Percentiles rank a stretch among this genome's conserved stretches.
These are phyloP conservation scores for Urocolius indicus DNA, from an alignment of 2,113 vertebrate genomes.

Conservation along the genomic window DNA sequence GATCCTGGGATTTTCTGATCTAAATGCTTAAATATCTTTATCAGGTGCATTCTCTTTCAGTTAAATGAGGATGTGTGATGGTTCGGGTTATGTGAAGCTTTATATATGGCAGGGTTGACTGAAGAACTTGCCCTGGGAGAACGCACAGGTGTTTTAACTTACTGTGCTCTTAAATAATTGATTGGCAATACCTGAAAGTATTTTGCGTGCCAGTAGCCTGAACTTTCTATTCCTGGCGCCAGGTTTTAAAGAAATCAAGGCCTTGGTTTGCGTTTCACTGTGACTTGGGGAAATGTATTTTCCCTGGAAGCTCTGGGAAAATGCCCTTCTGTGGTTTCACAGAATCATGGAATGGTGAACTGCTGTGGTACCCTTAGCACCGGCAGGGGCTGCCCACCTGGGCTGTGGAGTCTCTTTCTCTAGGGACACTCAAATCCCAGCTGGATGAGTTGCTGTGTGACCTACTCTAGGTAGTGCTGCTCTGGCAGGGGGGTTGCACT, in stretches of 20 bases:
- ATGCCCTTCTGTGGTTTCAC: neutral
- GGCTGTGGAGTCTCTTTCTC: too few species aligned
- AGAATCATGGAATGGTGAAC: too few species aligned
- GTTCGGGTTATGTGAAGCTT: neutral
- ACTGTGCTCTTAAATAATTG: neutral
- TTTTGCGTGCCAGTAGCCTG: neutral
- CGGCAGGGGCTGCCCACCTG: too few species aligned
- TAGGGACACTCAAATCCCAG: too few species aligned
- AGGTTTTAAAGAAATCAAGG: neutral
- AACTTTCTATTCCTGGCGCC: neutral
- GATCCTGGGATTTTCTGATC: neutral
- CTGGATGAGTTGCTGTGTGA: too few species aligned
- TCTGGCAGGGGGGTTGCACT: too few species aligned
- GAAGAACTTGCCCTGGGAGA: neutral
- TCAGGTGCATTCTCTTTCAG: neutral
- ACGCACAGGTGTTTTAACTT: neutral
- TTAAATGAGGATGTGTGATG: neutral
- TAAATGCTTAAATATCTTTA: neutral
- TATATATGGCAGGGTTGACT: neutral
- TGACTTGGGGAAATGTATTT: neutral
- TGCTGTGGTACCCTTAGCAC: too few species aligned
- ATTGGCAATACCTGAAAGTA: neutral
- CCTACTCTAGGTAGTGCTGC: too few species aligned
- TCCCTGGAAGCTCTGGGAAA: neutral
- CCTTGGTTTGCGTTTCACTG: neutral